A percentile compares a stretch with the other conserved stretches of the same genome.
phyloP scores from a whole-genome alignment of 2,797 vertebrate species.

The Phataginus tetradactyla region DNA sequence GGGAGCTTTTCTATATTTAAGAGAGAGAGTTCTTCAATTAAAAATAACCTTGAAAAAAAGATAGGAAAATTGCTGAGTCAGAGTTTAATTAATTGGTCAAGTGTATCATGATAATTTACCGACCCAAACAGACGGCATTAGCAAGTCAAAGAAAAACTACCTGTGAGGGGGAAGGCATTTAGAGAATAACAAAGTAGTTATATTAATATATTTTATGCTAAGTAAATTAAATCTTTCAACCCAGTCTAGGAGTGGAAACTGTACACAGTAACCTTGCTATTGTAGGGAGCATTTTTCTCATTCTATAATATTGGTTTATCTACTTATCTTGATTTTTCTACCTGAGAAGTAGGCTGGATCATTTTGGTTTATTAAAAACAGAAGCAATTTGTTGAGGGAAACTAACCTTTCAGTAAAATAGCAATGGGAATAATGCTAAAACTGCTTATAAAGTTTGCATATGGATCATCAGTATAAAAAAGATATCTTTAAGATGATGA shows the following conservation, averaged over 20 bases:
- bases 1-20: not conserved
- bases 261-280: not conserved
- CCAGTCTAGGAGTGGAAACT: not conserved
- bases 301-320: not conserved
- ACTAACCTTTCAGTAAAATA: not conserved
- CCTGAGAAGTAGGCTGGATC: not conserved
- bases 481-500: not conserved
- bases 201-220: not conserved
- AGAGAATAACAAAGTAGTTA: not conserved
- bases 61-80: not conserved
- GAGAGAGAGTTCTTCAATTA: not conserved
- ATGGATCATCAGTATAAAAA: not conserved
- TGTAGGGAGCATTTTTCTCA: not conserved
- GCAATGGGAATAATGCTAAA: constrained; percentile 20
- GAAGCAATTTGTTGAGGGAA: constrained; percentile 14
- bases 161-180: not conserved
- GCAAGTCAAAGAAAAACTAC: constrained; percentile 27
- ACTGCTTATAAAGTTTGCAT: not conserved
- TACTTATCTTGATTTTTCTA: not conserved
- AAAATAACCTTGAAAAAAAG: not conserved
- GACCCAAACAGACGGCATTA: constrained; percentile 33
- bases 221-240: constrained; percentile 14
- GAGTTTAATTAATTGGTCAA: constrained; percentile 52
- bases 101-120: constrained; percentile 30
- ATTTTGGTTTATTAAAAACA: constrained; percentile 40